These are phyloP conservation scores for Thaleichthys pacificus DNA, from an alignment of 2,797 vertebrate genomes.

Conservation along the genomic window DNA sequence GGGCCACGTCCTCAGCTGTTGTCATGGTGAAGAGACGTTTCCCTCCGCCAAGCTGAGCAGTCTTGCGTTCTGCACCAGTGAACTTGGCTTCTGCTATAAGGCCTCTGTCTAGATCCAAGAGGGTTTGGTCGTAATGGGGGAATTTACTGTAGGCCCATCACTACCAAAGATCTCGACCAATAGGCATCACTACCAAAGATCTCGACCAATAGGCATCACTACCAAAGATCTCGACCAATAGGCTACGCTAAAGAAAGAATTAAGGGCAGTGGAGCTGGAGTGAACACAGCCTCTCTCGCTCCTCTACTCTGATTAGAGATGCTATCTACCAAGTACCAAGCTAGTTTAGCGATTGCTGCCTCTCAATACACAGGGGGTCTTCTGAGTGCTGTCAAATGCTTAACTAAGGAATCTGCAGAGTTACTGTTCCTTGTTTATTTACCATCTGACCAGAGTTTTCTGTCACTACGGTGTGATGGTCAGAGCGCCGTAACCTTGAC, in stretches of 20 bases:
- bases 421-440: not conserved
- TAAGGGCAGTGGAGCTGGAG: not conserved
- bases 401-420: not conserved
- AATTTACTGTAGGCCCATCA: not conserved
- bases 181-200: no score
- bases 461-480: not conserved
- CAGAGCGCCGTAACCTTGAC: not conserved
- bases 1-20: conserved; percentile 16
- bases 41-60: conserved; percentile 13
- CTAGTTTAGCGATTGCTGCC: not conserved
- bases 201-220: not conserved
- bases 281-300: not conserved
- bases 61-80: conserved; percentile 4
- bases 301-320: conserved; percentile 6
- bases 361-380: no score
- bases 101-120: not conserved
- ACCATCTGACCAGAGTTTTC: not conserved
- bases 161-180: not conserved
- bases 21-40: conserved; percentile 28
- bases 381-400: not conserved
- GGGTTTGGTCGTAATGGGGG: not conserved
- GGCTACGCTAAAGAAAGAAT: not conserved
- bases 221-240: not conserved
- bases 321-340: conserved; percentile 15
- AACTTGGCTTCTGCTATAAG: not conserved